Percentiles rank a stretch among this genome's conserved stretches.
phyloP scores from a whole-genome alignment of 2,113 vertebrate species.

The Brienomyrus longianalis region DNA sequence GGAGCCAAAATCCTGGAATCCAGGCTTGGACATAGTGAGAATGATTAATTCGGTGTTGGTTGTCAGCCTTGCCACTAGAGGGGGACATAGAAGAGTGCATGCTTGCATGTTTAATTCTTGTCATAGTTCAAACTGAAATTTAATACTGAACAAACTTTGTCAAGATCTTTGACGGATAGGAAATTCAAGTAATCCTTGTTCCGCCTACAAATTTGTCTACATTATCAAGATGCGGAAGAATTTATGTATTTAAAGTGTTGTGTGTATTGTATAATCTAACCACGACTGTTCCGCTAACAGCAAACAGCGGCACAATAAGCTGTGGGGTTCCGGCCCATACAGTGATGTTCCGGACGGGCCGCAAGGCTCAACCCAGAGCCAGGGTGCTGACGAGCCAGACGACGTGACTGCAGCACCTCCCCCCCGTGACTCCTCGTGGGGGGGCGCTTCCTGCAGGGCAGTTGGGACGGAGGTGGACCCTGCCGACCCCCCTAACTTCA shows the following conservation, averaged over 20 bases:
- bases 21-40: background rate
- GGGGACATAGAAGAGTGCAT: background rate
- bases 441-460: slow-evolving; percentile 51
- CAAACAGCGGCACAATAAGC: slow-evolving; percentile 91
- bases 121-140: background rate
- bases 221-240: background rate
- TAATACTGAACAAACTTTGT: background rate
- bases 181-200: background rate
- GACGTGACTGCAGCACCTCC: slow-evolving; percentile 45
- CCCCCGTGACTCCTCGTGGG: slow-evolving; percentile 52
- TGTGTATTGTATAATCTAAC: background rate
- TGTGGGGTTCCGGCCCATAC: slow-evolving; percentile 76
- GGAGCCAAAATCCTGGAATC: background rate
- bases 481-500: slow-evolving; percentile 63
- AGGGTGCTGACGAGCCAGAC: slow-evolving; percentile 37
- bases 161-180: background rate
- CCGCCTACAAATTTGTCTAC: background rate
- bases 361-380: slow-evolving; percentile 44
- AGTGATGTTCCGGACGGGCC: slow-evolving; percentile 57
- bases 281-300: slow-evolving; percentile 45
- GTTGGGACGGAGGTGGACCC: slow-evolving; percentile 62
- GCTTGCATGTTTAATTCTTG: background rate
- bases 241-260: background rate
- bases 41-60: background rate
- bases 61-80: background rate